These are phyloP conservation scores for Meta bourneti DNA, from an alignment of 2,888 invertebrate species.

Conservation along the genomic window DNA sequence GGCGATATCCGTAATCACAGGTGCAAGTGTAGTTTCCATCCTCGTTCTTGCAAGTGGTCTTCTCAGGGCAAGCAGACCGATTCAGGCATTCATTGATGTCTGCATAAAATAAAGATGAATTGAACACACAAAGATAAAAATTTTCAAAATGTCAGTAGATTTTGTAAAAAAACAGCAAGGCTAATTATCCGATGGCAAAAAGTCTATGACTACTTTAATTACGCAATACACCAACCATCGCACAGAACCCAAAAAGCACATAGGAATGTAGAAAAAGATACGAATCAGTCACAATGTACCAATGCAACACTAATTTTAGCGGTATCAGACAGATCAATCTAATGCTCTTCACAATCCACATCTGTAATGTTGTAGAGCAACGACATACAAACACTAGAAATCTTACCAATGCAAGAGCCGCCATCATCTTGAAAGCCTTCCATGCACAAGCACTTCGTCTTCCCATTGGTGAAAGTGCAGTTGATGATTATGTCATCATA, in stretches of 20 bases:
- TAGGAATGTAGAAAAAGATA: too few species aligned
- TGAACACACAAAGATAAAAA: too few species aligned
- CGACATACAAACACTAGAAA: neutral
- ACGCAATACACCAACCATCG: too few species aligned
- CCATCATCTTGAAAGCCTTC: neutral
- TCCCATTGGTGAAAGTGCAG: too few species aligned
- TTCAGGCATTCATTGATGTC: slow-evolving; percentile 12
- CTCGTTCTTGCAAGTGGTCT: neutral
- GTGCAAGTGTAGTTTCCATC: neutral
- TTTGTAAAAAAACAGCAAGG: too few species aligned
- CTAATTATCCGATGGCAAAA: too few species aligned
- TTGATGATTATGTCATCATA: too few species aligned
- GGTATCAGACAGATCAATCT: neutral
- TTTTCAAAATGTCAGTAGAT: too few species aligned
- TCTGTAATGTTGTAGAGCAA: neutral
- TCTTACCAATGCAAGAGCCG: neutral
- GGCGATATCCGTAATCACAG: neutral
- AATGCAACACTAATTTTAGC: neutral
- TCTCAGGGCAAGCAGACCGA: neutral
- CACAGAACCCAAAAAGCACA: too few species aligned
- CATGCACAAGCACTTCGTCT: neutral
- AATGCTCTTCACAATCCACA: neutral
- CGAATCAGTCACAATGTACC: too few species aligned
- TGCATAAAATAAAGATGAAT: neutral
- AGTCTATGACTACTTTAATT: too few species aligned